Evolutionary conservation across 2,888 invertebrate species (phyloP).

Genomic region (Hybos culiciformis): DNA sequence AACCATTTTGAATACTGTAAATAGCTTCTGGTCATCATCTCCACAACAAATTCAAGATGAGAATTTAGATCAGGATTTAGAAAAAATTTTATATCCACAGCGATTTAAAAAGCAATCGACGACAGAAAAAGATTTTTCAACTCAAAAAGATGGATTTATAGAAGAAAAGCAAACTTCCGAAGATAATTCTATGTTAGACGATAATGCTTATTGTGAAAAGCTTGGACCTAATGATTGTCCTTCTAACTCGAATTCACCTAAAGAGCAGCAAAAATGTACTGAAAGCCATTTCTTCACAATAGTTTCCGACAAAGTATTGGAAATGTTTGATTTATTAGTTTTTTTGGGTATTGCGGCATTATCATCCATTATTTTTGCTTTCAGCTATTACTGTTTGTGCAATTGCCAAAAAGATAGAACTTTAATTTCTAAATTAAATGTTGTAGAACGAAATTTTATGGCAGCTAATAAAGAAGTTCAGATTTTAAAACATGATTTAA

Average conservation of each 20-base stretch:
- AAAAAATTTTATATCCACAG: conserved; percentile 22
- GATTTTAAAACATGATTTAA: conserved; percentile 48
- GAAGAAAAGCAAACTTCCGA: background rate
- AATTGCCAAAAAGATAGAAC: conserved; percentile 56
- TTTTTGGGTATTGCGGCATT: conserved; percentile 52
- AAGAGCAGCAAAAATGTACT: background rate
- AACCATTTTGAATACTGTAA: conserved; percentile 29
- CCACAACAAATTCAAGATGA: conserved; percentile 6
- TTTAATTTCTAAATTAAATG: conserved; percentile 53
- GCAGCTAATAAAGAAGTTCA: conserved; percentile 49
- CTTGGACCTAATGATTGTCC: conserved; percentile 19
- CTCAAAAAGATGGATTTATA: background rate
- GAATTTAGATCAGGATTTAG: conserved; percentile 16
- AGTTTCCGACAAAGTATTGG: conserved; percentile 23
- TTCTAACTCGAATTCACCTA: background rate
- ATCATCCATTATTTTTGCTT: conserved; percentile 56
- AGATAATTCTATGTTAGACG: background rate
- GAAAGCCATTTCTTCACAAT: conserved; percentile 21
- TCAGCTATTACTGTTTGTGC: conserved; percentile 66
- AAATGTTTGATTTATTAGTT: conserved; percentile 39
- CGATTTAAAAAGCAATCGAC: conserved; percentile 1
- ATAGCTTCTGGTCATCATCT: conserved; percentile 22
- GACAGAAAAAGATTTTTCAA: background rate
- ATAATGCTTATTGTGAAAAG: conserved; percentile 20
- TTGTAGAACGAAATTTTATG: conserved; percentile 47